These are phyloP conservation scores for Drosophila sechellia DNA, from an alignment of 1,140 invertebrate species.

Conservation along the genomic window DNA sequence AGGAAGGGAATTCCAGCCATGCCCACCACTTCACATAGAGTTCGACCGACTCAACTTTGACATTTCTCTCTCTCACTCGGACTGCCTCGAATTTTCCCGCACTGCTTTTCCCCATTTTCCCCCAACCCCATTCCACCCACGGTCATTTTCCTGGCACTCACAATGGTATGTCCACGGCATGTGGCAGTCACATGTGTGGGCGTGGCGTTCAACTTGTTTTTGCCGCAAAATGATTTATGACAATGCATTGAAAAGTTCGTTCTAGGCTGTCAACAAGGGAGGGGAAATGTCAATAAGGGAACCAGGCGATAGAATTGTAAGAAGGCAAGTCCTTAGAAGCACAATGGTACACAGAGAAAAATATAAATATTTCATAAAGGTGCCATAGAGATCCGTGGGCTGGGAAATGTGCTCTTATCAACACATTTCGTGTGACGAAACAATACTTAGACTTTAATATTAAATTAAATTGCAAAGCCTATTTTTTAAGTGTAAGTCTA, in stretches of 20 bases:
- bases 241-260: conserved; percentile 71
- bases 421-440: no score
- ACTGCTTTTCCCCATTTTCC: neutral
- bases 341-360: neutral
- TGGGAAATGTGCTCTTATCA: neutral
- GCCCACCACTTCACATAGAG: conserved; percentile 34
- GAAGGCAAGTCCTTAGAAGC: neutral
- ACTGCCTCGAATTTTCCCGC: conserved; percentile 18
- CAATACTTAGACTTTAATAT: no score
- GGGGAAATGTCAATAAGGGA: conserved; percentile 52
- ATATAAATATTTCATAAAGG: neutral
- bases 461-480: no score
- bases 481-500: neutral
- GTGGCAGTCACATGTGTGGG: conserved; percentile 53
- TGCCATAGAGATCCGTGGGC: neutral
- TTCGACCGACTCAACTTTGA: conserved; percentile 55
- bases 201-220: conserved; percentile 65
- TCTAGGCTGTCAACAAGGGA: conserved; percentile 52
- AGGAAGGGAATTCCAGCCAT: conserved; percentile 8
- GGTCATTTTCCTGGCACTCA: conserved; percentile 18
- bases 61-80: conserved; percentile 44
- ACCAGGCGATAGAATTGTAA: conserved; percentile 1
- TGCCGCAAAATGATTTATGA: conserved; percentile 78
- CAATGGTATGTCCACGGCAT: conserved; percentile 55
- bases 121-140: neutral